A percentile compares a stretch with the other conserved stretches of the same genome.
Conservation (phyloP, 2,113 vertebrate genomes). For the Petrocephalus microphthalmus region DNA sequence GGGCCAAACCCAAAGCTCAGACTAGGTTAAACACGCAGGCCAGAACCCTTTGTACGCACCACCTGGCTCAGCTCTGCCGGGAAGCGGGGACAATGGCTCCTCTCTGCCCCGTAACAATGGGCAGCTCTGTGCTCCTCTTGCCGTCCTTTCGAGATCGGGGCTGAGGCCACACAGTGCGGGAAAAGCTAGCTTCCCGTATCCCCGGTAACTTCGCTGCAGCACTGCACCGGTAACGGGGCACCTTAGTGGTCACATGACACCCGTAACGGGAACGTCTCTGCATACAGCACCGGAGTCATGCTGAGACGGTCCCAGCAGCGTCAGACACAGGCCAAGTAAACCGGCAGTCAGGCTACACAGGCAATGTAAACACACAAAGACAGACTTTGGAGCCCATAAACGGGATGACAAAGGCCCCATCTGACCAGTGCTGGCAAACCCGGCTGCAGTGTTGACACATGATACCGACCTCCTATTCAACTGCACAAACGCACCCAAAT, state of each 20-base stretch:
- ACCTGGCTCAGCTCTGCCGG: background rate
- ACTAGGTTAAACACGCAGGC: background rate
- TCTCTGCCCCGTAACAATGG: background rate
- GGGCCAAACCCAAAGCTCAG: background rate
- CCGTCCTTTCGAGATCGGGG: background rate
- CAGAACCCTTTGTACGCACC: background rate
- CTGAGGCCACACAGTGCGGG: background rate
- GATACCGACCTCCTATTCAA: background rate
- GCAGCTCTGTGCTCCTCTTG: background rate
- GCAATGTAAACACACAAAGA: background rate
- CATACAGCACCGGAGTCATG: background rate
- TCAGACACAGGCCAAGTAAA: background rate
- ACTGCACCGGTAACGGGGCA: background rate
- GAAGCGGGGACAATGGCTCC: background rate
- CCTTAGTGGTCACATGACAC: background rate
- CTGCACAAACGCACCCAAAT: background rate
- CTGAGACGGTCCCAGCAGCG: background rate
- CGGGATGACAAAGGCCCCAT: background rate
- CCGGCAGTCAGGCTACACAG: background rate
- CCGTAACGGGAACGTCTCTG: background rate
- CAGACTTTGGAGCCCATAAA: slow-evolving; percentile 16
- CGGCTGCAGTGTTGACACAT: background rate
- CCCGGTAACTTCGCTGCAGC: background rate
- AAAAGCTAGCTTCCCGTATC: background rate
- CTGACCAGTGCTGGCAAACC: background rate